Base-by-base conservation (phyloP, 2,888 invertebrate species). In the Trissolcus japonicus region DNA sequence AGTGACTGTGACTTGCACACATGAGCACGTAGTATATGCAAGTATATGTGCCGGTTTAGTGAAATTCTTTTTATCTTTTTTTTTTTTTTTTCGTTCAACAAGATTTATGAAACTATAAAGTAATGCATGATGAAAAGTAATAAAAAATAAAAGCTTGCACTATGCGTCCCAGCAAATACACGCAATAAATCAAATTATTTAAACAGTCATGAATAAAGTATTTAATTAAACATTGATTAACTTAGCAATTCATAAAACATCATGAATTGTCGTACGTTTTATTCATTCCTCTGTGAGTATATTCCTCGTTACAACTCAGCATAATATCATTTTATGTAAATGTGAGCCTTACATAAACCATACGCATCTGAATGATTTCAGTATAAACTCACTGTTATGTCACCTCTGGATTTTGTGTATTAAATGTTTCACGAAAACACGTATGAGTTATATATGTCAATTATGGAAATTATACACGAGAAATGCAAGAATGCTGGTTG, bases 51-150 rank as follows among this genome's bases (percentile, higher is more conserved):
- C 48, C 11, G 35, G 65, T 56, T 63, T 46, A 63, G 54, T 63
- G 51, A 63, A 63, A 63, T 54, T 53, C 41, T 61, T 61, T 35
- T 53, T 43, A 48, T 40, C 29, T 63, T 59, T 40, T 41, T 48
- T 50, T 61, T 63, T 59, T 40, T 41, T 48, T 50, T 61, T 53
- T 53, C 19, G 41, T 54, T 43, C 43, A 62, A 62, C 61, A 61
- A 51, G 53, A 62, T 62, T 62, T 62, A 62, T 43, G 25, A 41
- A 35, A 43, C 43, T 19, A 41, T 11, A n/a, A 35, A 51, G 21
- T 61, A 51, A 62, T 41, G 43, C 40, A 19, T 40, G 50, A 51
- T 48, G 48, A 51, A 50, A 60, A 50, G 35, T 29, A 50, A 19
- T 19, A 25, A 59, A 7, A 61, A 46, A 46, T 35, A 35, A 35